Percentiles rank a stretch among this genome's conserved stretches.
These are phyloP conservation scores for Pardalotus punctatus DNA, from an alignment of 2,113 vertebrate genomes.

Conservation along the genomic window DNA sequence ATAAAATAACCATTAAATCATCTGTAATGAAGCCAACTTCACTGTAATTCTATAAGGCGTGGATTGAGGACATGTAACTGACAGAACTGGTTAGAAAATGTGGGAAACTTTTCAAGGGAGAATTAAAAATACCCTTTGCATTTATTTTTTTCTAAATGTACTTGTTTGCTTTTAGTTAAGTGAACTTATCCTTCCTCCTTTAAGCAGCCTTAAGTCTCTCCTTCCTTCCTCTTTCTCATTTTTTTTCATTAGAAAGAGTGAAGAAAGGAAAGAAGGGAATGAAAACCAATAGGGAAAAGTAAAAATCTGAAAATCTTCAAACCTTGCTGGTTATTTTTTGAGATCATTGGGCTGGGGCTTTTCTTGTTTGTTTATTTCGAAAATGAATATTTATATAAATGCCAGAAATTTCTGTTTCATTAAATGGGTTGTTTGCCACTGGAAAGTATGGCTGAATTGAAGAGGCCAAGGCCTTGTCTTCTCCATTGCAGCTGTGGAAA, in stretches of 20 bases:
- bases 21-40: not conserved
- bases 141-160: not conserved
- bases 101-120: not conserved
- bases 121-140: not conserved
- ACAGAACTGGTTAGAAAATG: not conserved
- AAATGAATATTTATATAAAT: not conserved
- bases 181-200: not conserved
- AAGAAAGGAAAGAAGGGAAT: not conserved
- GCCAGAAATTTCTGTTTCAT: not conserved
- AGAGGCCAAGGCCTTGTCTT: not conserved
- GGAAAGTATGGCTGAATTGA: not conserved
- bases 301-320: not conserved
- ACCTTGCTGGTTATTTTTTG: not conserved
- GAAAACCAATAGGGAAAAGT: not conserved
- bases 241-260: not conserved
- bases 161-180: not conserved
- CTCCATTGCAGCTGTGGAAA: not conserved
- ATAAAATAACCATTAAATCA: constrained; percentile 13
- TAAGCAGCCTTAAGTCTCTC: not conserved
- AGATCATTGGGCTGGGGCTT: rapidly evolving
- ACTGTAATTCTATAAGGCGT: not conserved
- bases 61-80: not conserved
- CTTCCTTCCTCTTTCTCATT: not conserved
- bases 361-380: not conserved
- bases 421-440: not conserved